phyloP scores from a whole-genome alignment of 1,140 invertebrate species.

The Pseudomyrmex dendroicus region DNA sequence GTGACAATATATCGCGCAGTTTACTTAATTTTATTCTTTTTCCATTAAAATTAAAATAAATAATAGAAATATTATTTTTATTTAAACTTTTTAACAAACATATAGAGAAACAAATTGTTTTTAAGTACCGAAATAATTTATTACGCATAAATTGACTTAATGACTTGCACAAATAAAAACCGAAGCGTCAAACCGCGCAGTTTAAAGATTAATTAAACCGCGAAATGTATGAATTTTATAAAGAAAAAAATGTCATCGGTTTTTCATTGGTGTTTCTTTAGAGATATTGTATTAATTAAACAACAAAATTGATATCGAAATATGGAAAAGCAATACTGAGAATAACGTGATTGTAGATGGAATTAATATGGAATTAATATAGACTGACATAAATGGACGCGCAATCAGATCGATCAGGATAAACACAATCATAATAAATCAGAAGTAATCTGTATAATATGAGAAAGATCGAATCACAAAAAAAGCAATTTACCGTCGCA shows the following conservation, averaged over 20 bases:
- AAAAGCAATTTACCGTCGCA: conserved; percentile 35
- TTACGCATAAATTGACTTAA: not conserved
- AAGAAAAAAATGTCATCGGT: conserved; percentile 21
- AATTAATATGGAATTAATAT: conserved; percentile 47
- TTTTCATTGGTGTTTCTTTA: conserved; percentile 39
- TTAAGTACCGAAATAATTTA: not conserved
- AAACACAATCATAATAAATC: conserved; percentile 61
- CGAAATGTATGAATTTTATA: not conserved
- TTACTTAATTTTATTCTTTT: not conserved
- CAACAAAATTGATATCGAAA: conserved; percentile 52
- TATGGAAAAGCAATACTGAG: conserved; percentile 38
- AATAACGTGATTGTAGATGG: conserved; percentile 28
- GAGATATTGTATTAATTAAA: conserved; percentile 56
- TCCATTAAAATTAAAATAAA: not conserved
- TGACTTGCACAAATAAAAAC: not conserved
- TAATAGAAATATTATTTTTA: not conserved
- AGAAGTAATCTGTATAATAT: conserved; percentile 38
- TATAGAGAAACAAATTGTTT: conserved; percentile 2
- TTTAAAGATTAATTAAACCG: conserved; percentile 48
- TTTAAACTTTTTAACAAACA: not conserved
- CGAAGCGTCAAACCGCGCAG: not conserved
- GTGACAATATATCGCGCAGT: conserved; percentile 4
- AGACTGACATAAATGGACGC: conserved; percentile 35
- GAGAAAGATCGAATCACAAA: conserved; percentile 43
- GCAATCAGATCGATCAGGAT: conserved; percentile 39